A percentile compares a stretch with the other conserved stretches of the same genome.
These are phyloP conservation scores for Sebastes umbrosus DNA, from an alignment of 2,797 vertebrate species.

Conservation along the genomic window DNA sequence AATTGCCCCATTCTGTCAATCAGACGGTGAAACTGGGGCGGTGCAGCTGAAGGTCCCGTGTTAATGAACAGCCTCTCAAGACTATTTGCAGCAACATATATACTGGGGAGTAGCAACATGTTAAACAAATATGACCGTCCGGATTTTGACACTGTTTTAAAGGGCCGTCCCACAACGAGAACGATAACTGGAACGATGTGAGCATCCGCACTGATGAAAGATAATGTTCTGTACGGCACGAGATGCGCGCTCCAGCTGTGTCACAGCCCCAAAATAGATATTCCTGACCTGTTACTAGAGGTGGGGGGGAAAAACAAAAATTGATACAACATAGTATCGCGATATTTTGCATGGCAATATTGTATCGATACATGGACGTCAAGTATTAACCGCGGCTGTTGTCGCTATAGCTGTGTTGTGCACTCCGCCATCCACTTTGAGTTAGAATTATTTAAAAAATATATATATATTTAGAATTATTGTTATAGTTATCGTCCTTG, in stretches of 20 bases:
- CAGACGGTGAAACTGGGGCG: slow-evolving; percentile 69
- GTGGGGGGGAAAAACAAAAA: accelerated
- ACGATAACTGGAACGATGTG: background rate
- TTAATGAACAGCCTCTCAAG: slow-evolving; percentile 46
- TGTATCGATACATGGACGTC: too few species aligned
- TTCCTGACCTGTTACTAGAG: background rate
- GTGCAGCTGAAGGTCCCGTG: slow-evolving; percentile 18
- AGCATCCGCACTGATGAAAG: background rate
- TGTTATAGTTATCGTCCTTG: too few species aligned
- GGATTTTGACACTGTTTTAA: background rate
- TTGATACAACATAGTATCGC: too few species aligned
- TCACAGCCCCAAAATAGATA: background rate
- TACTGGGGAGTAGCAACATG: slow-evolving; percentile 8
- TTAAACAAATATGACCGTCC: slow-evolving; percentile 1
- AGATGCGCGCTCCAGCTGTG: background rate
- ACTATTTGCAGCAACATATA: slow-evolving; percentile 40
- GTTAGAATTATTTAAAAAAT: too few species aligned
- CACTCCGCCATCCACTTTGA: too few species aligned
- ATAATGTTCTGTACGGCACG: background rate
- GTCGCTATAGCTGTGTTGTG: too few species aligned
- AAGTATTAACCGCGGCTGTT: too few species aligned
- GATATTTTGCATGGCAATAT: too few species aligned
- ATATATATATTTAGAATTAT: too few species aligned
- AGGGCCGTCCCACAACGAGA: background rate
- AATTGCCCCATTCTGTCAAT: slow-evolving; percentile 77